Conservation (phyloP, 2,797 vertebrate genomes). For the Pantherophis vulpinus region DNA sequence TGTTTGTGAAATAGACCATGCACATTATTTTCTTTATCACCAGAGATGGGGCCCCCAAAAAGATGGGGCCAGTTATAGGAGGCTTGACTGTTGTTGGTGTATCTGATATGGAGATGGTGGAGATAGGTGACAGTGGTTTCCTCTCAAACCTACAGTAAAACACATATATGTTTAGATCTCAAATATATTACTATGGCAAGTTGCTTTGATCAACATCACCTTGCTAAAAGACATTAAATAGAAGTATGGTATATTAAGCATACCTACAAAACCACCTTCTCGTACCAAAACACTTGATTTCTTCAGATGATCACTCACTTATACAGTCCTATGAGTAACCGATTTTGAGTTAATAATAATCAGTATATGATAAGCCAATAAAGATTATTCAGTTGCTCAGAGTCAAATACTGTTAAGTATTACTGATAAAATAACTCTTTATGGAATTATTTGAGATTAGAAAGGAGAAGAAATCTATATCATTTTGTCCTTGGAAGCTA, state of each 20-base stretch:
- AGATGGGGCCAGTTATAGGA: no score
- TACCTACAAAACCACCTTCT: constrained; percentile 5
- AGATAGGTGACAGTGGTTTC: no score
- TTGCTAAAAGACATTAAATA: background rate
- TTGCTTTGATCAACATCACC: background rate
- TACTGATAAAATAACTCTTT: constrained; percentile 27
- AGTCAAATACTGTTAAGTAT: constrained; percentile 30
- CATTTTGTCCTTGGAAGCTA: constrained; percentile 38
- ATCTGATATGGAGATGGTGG: no score
- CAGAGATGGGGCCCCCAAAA: no score
- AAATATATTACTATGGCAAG: background rate
- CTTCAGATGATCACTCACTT: constrained; percentile 16
- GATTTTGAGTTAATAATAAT: constrained; percentile 39
- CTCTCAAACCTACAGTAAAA: no score
- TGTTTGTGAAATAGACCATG: no score
- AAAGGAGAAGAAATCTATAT: constrained; percentile 14
- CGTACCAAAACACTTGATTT: constrained; percentile 1
- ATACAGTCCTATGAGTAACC: constrained; percentile 17
- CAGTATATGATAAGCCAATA: constrained; percentile 25
- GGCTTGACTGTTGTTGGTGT: no score
- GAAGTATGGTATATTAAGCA: constrained; percentile 1
- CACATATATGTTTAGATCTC: background rate
- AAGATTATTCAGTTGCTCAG: constrained; percentile 42
- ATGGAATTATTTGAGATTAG: constrained; percentile 26
- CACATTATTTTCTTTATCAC: no score